These are phyloP conservation scores for Accipiter virgatus DNA, from an alignment of 2,113 vertebrate genomes.

Conservation along the genomic window DNA sequence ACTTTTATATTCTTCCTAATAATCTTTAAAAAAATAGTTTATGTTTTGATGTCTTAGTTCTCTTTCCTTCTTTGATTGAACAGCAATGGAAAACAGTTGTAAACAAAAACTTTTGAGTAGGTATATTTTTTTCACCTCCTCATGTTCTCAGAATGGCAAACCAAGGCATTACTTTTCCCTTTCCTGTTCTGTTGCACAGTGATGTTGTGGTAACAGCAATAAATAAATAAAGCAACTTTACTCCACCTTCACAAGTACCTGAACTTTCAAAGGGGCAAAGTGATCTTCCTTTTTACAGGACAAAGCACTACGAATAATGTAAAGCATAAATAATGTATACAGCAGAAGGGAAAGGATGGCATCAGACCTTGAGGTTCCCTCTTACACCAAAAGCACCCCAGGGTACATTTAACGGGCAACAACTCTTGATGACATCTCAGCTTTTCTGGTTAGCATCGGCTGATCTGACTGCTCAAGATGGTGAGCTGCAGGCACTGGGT, in stretches of 20 bases:
- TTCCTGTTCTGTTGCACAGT: background rate
- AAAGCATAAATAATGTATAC: background rate
- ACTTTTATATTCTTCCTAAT: background rate
- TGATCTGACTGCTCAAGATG: accelerated
- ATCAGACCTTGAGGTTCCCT: background rate
- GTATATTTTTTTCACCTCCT: background rate
- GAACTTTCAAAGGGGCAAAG: background rate
- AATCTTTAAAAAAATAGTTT: accelerated
- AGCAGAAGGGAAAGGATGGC: background rate
- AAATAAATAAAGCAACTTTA: background rate
- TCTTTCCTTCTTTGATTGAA: background rate
- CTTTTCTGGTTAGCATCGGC: background rate
- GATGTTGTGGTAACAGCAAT: background rate
- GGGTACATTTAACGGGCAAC: background rate
- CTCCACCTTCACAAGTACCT: background rate
- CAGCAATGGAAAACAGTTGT: background rate
- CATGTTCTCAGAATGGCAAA: background rate
- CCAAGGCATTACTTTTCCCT: background rate
- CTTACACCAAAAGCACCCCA: background rate
- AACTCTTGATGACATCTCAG: background rate
- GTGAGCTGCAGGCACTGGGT: background rate
- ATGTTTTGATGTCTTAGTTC: background rate
- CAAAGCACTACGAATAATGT: background rate
- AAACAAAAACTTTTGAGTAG: background rate
- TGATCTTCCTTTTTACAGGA: background rate